Evolutionary conservation across 2,113 vertebrate species (phyloP), one percentile per base, ranked within the genome.

Genomic region (Boulengeromyrus knoepffleri): DNA sequence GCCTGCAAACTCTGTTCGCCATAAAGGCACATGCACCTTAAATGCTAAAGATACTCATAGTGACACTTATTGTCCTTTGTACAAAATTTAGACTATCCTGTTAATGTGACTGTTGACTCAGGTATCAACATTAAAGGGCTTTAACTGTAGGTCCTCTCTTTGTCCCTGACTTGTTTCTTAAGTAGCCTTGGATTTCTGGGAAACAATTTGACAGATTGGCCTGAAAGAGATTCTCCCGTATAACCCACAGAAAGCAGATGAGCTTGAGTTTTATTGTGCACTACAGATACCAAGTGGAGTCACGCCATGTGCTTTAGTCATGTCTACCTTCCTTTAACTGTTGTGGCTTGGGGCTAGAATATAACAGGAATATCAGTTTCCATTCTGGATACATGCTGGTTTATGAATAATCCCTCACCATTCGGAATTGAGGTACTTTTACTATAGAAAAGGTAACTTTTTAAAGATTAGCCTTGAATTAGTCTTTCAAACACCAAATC

Each of bases 281-380:
- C 36, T 91, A 80, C 74, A 84, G 85, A 49, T 90, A 77, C 49
- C 91, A 87, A 87, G 88, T 89, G 70, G 88, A 70, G 91, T 88
- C 52, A 83, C 86, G 89, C 90, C 50, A 45, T 85, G 77, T 5
- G 47, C 93, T 91, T 66, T 91, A 90, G 92, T 91, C 92, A 90
- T 92, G 89, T 94, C 95, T 95, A 96, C 95, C 95, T 96, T 95
- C 93, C 94, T 13, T 93, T 92, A 95, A 94, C 95, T 93, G 95
- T 94, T 50, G 24, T 93, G 92, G 95, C 93, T 94, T 95, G 93
- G 93, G 70, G 24, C 49, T 86, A 50, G 39, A 85, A 42, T n/a
- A 19, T 17, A 42, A 19, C 36, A 42, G 31, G 74, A 80, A 7
- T 42, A 7, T 42, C 31, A 42, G 1, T 77, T 77, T 77, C 31